Conservation (phyloP, 2,888 invertebrate genomes). For the Torymus aiolomorphi region DNA sequence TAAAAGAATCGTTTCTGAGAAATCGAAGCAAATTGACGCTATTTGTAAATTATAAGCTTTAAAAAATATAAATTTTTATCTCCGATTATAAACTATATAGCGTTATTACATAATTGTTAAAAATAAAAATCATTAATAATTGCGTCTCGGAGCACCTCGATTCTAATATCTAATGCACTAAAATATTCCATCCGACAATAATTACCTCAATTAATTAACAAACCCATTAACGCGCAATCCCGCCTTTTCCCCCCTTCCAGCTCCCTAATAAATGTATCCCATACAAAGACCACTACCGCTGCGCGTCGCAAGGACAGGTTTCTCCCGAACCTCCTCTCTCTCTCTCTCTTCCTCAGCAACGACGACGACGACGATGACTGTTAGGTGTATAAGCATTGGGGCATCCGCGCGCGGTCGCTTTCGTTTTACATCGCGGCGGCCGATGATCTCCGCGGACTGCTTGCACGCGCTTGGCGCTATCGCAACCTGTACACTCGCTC, state of each 20-base stretch:
- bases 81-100: too few relatives aligned
- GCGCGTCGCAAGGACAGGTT: constrained; percentile 25
- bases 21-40: neutral
- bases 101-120: too few relatives aligned
- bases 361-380: neutral
- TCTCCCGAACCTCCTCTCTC: neutral
- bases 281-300: neutral
- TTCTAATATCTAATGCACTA: too few relatives aligned
- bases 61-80: too few relatives aligned
- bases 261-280: constrained; percentile 22
- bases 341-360: neutral
- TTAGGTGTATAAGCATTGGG: too few relatives aligned
- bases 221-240: too few relatives aligned
- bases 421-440: constrained; percentile 2
- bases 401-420: neutral
- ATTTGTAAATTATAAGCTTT: too few relatives aligned
- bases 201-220: too few relatives aligned
- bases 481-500: constrained; percentile 11
- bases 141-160: too few relatives aligned
- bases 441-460: constrained; percentile 1
- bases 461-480: neutral
- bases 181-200: too few relatives aligned
- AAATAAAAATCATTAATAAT: too few relatives aligned
- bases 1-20: constrained; percentile 3
- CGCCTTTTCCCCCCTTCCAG: neutral